A percentile compares a stretch with the other conserved stretches of the same genome.
Evolutionary conservation across 2,888 invertebrate genomes (phyloP).

Genomic region (Eupithecia abbreviata): DNA sequence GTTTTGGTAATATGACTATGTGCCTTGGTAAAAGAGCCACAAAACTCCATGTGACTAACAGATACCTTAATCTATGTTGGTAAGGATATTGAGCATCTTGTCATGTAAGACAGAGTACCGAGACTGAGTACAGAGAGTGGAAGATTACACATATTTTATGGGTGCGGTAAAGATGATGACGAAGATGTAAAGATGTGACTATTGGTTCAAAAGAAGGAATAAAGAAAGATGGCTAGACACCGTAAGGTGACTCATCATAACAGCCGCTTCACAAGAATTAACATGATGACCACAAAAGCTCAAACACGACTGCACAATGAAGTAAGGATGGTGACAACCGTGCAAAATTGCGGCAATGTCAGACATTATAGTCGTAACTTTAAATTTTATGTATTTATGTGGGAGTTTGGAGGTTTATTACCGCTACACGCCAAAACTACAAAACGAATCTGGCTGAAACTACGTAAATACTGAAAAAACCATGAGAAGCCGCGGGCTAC

Average conservation of each 20-base stretch:
- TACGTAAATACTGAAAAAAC: neutral
- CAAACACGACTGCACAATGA: neutral
- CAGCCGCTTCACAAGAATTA: neutral
- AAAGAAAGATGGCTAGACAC: neutral
- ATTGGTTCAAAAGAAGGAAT: neutral
- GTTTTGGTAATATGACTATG: neutral
- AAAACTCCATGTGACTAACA: no score
- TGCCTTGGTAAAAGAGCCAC: no score
- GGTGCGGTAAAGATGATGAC: neutral
- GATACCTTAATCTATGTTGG: no score
- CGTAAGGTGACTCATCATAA: neutral
- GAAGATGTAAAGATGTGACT: no score
- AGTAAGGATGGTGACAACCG: neutral
- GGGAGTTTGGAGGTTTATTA: neutral
- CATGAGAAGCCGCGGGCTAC: neutral
- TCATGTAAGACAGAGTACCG: neutral
- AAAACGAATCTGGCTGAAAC: neutral
- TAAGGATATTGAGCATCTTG: neutral
- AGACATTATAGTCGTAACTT: neutral
- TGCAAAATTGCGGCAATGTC: neutral
- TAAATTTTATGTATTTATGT: neutral
- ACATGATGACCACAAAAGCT: neutral
- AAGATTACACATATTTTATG: neutral
- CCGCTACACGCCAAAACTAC: neutral
- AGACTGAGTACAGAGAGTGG: no score